phyloP scores from a whole-genome alignment of 2,888 invertebrate genomes.

The Actias luna region DNA sequence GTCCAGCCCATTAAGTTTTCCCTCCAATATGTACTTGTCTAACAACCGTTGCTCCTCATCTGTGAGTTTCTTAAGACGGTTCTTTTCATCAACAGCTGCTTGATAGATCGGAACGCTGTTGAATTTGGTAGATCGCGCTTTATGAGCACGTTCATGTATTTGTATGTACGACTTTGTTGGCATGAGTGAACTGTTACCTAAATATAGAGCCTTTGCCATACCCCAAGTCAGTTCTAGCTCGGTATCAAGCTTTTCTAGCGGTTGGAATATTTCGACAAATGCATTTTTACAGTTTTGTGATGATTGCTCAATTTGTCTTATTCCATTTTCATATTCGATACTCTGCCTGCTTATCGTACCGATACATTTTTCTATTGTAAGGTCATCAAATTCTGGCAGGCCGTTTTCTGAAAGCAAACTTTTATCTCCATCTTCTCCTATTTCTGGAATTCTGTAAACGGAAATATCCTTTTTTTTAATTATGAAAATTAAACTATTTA shows the following conservation, averaged over 20 bases:
- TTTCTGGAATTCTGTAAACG: conserved; percentile 87
- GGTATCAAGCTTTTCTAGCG: conserved; percentile 87
- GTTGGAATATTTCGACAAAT: conserved; percentile 86
- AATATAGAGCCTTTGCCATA: conserved; percentile 90
- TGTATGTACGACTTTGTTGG: conserved; percentile 89
- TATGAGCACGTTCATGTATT: conserved; percentile 89
- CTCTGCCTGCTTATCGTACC: conserved; percentile 92
- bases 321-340: conserved; percentile 89
- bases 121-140: conserved; percentile 88
- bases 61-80: conserved; percentile 66
- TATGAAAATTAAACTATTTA: not conserved
- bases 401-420: conserved; percentile 87
- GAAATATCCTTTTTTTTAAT: not conserved
- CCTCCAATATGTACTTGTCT: conserved; percentile 90
- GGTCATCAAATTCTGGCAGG: conserved; percentile 89
- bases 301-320: conserved; percentile 84
- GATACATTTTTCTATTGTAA: conserved; percentile 92
- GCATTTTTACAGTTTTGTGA: conserved; percentile 78
- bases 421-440: conserved; percentile 91
- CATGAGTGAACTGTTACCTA: conserved; percentile 90
- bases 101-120: conserved; percentile 86
- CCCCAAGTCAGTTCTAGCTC: conserved; percentile 93
- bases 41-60: conserved; percentile 87
- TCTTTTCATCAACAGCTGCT: conserved; percentile 82
- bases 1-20: conserved; percentile 90